phyloP scores from a whole-genome alignment of 2,113 vertebrate genomes.

The Dasyurus viverrinus region DNA sequence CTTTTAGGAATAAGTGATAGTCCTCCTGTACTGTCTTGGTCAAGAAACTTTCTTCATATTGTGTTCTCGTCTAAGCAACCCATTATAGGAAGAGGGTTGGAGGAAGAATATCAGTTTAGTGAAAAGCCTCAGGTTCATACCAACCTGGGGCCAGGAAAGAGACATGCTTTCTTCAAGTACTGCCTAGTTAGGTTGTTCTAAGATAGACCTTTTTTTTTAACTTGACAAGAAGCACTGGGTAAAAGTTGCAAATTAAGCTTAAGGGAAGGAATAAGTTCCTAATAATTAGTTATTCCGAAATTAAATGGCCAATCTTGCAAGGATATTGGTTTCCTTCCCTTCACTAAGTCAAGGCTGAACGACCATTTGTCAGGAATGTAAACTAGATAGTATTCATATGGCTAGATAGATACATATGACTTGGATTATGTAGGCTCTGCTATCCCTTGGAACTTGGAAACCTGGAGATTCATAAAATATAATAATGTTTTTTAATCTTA shows the following conservation, averaged over 20 bases:
- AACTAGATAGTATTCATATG: neutral
- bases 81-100: neutral
- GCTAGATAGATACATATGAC: too few species aligned
- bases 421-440: neutral
- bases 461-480: neutral
- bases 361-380: neutral
- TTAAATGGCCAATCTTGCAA: neutral
- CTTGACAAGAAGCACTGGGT: too few species aligned
- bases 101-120: neutral
- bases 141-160: neutral
- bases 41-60: neutral
- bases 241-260: neutral
- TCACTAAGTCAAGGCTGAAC: neutral
- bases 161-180: neutral
- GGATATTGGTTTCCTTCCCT: neutral
- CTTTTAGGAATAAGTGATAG: neutral
- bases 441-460: neutral
- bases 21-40: neutral
- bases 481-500: neutral
- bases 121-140: neutral
- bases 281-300: neutral
- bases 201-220: neutral
- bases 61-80: neutral
- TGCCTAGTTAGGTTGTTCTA: neutral
- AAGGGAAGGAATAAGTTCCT: neutral